These are phyloP conservation scores for Acromyrmex echinatior DNA, from an alignment of 1,140 invertebrate genomes.

Conservation along the genomic window DNA sequence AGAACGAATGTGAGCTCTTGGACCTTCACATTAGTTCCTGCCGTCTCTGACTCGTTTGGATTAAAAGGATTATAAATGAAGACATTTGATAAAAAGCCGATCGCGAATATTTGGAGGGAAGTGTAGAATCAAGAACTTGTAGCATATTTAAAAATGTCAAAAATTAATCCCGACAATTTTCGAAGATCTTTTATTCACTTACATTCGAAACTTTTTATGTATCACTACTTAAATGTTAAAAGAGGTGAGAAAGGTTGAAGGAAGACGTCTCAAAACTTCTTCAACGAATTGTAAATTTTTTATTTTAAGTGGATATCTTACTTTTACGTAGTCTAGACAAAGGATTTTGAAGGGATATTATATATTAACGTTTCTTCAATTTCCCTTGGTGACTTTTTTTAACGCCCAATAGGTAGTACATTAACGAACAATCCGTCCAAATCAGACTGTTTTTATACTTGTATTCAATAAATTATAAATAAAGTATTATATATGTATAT, in stretches of 20 bases:
- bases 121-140: constrained; percentile 6
- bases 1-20: constrained; percentile 34
- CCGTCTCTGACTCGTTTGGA: constrained; percentile 21
- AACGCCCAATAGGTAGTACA: not conserved
- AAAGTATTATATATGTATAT: too few relatives aligned
- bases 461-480: constrained; percentile 4
- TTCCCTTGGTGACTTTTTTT: not conserved
- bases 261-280: not conserved
- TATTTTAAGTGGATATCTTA: not conserved
- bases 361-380: not conserved
- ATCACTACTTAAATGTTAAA: not conserved
- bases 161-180: too few relatives aligned
- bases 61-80: constrained; percentile 34
- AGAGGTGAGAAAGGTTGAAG: not conserved
- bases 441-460: not conserved
- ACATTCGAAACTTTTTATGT: not conserved
- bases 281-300: not conserved
- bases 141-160: not conserved
- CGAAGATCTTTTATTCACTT: not conserved
- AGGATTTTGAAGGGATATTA: not conserved
- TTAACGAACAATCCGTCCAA: not conserved
- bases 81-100: not conserved
- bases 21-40: constrained; percentile 27
- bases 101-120: not conserved
- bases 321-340: not conserved